A percentile compares a stretch with the other conserved stretches of the same genome.
Conservation (phyloP, 2,888 invertebrate genomes). For the Heliconius charithonia region DNA sequence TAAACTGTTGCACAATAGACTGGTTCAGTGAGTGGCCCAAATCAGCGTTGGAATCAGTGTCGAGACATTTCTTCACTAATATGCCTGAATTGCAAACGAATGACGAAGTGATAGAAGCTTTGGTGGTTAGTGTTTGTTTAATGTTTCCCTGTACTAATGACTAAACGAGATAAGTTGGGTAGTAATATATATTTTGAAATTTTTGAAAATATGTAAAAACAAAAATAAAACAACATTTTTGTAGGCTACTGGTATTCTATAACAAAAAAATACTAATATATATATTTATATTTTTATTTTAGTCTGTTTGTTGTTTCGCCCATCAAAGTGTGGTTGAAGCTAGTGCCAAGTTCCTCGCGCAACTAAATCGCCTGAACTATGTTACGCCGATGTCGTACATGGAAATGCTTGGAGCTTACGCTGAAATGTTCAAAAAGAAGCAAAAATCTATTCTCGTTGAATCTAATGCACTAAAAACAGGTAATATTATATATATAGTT, state of each 20-base stretch:
- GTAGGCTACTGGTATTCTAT: too few relatives aligned
- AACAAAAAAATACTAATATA: too few relatives aligned
- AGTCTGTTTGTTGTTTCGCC: conserved; percentile 75
- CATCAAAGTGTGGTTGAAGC: conserved; percentile 90
- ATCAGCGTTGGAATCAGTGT: conserved; percentile 93
- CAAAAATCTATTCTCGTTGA: conserved; percentile 82
- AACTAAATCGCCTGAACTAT: conserved; percentile 91
- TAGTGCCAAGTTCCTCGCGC: conserved; percentile 87
- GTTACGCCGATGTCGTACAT: conserved; percentile 95
- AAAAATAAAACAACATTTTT: too few relatives aligned
- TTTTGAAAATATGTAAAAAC: too few relatives aligned
- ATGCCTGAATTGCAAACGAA: conserved; percentile 87
- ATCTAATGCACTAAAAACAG: conserved; percentile 84
- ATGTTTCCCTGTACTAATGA: too few relatives aligned
- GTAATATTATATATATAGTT: conserved; percentile 58
- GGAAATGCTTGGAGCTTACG: conserved; percentile 91
- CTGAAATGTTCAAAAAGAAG: conserved; percentile 88
- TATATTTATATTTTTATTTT: conserved; percentile 29
- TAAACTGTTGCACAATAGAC: conserved; percentile 96
- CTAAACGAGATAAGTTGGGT: too few relatives aligned
- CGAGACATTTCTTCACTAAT: conserved; percentile 87
- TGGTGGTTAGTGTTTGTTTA: conserved; percentile 80
- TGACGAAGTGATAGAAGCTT: conserved; percentile 83
- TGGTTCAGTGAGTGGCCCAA: conserved; percentile 97
- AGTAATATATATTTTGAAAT: too few relatives aligned